These are phyloP conservation scores for Lutjanus argentimaculatus DNA, from an alignment of 2,797 vertebrate species.

Conservation along the genomic window DNA sequence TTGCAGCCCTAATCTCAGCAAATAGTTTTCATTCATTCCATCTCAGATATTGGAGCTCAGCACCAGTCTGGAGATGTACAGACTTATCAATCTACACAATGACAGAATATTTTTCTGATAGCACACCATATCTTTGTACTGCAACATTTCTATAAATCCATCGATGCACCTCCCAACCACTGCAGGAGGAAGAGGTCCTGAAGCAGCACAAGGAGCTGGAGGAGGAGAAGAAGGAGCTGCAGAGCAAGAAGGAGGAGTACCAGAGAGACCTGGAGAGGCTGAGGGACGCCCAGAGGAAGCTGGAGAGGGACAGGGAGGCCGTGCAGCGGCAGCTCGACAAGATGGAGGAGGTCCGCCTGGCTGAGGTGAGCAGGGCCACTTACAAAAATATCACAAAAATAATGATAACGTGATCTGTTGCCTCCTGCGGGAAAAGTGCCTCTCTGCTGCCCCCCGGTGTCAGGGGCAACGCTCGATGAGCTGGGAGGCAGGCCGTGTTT, in stretches of 20 bases:
- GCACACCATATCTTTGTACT: background rate
- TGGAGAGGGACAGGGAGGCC: constrained; percentile 91
- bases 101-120: background rate
- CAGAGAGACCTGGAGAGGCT: constrained; percentile 93
- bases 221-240: constrained; percentile 87
- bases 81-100: background rate
- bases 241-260: constrained; percentile 88
- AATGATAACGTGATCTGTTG: constrained; percentile 8
- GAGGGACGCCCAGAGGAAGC: constrained; percentile 90
- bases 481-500: constrained; percentile 10
- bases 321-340: constrained; percentile 86
- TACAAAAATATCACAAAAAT: background rate
- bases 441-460: constrained; percentile 6
- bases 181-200: constrained; percentile 87
- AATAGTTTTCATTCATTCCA: background rate
- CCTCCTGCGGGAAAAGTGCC: background rate
- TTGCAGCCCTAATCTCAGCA: background rate
- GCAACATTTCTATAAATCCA: constrained; percentile 45
- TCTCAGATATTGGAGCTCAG: background rate
- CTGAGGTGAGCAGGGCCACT: constrained; percentile 72
- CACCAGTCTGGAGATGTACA: background rate
- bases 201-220: constrained; percentile 85
- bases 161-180: constrained; percentile 16
- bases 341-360: constrained; percentile 80
- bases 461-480: constrained; percentile 14